Percentiles rank a stretch among this genome's conserved stretches.
Conservation (phyloP, 1,140 invertebrate genomes). For the Diuraphis noxia region DNA sequence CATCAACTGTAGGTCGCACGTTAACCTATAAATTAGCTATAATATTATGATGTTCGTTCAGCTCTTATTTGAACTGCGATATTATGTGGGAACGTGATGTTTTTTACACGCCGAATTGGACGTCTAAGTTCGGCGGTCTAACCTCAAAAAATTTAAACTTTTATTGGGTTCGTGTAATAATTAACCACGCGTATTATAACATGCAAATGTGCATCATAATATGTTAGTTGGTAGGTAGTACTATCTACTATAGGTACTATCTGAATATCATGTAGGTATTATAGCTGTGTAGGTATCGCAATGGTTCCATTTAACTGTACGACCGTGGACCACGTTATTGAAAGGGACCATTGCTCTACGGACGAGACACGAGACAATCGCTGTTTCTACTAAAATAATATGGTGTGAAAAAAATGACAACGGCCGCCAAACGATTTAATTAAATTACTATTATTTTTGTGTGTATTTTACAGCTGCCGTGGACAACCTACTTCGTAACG, state of each 20-base stretch:
- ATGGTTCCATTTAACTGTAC: neutral
- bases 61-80: too few relatives aligned
- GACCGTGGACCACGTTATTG: neutral
- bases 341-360: neutral
- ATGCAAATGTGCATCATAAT: neutral
- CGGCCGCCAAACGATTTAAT: neutral
- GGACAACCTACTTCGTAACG: conserved; percentile 34
- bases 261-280: neutral
- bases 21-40: too few relatives aligned
- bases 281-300: neutral
- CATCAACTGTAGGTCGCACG: too few relatives aligned
- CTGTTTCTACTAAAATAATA: neutral
- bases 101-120: neutral
- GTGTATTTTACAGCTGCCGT: neutral
- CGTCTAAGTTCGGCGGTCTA: too few relatives aligned
- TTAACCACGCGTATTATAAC: neutral
- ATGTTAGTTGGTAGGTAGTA: too few relatives aligned
- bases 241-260: neutral
- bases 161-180: neutral
- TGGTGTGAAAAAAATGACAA: neutral
- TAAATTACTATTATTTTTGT: conserved; percentile 26
- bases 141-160: neutral
- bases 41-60: too few relatives aligned
- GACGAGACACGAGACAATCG: neutral
- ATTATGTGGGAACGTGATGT: neutral